Evolutionary conservation across 53 echinoderm and acorn worm species (phyloP), one percentile per base, ranked within the genome.

Genomic region (Holothuria scabra): DNA sequence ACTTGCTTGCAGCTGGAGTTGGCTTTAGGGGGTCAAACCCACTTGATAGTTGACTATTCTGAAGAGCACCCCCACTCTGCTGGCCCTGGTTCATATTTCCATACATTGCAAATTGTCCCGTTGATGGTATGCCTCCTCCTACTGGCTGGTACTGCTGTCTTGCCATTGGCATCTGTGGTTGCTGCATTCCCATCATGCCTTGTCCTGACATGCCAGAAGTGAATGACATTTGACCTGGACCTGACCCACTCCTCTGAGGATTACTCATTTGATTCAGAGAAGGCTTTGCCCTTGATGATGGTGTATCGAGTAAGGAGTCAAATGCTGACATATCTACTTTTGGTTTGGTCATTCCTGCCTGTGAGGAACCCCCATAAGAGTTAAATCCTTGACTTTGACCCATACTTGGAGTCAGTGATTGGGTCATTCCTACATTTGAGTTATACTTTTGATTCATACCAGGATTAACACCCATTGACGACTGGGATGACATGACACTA

Each of bases 321-420:
- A 96, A 92, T 64, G 96, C 81, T 12, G 96, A 93, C 85, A 94
- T 79, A 37, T 91, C 91, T 12, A 91, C 62, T 62, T 89, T 91
- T 8, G 87, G 80, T 26, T 91, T 95, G 59, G 82, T 59, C 48
- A 48, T 48, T 48, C 48, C 48, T 48, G 10, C 48, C 48, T 48
- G 48, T 48, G 48, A 48, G 12, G 48, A 12, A 48, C 11, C 48
- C 48, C 48, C 48, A 48, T 48, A 48, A 1, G 48, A 48, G 48
- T 48, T 48, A 13, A 5, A 48, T 13, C 28, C 65, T 18, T 28
- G 65, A 13, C 31, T 28, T 31, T 31, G 65, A 31, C 16, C 57
- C 70, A 74, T 74, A 72, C 11, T 26, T 59, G n/a, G 70, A 18
- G n/a, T 22, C 22, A 48, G 1, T 3, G 22, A 41, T 34, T 18